Evolutionary conservation across 2,888 invertebrate genomes (phyloP).

Genomic region (Lamellibrachia columna): DNA sequence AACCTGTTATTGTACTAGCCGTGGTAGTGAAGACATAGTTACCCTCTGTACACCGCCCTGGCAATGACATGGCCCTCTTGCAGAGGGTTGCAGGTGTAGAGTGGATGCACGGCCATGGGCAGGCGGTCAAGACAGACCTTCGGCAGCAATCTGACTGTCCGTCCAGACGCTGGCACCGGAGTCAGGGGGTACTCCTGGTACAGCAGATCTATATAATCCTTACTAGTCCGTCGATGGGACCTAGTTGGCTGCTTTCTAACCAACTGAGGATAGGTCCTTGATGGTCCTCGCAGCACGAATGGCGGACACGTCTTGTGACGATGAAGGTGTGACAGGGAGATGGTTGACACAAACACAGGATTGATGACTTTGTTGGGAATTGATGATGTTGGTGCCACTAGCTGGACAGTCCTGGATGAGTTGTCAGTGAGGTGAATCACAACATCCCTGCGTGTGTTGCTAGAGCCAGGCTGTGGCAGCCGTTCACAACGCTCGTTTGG

Average conservation of each 20-base stretch:
- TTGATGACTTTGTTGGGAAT: background rate
- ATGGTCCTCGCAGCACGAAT: background rate
- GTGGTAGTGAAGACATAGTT: background rate
- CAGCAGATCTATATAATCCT: background rate
- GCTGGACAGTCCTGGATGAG: background rate
- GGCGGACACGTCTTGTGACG: background rate
- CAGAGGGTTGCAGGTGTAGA: background rate
- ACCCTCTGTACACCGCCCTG: constrained; percentile 13
- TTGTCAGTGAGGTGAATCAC: background rate
- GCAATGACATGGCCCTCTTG: constrained; percentile 21
- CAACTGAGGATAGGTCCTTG: background rate
- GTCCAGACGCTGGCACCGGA: background rate
- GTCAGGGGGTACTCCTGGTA: background rate
- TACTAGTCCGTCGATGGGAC: background rate
- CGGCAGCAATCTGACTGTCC: background rate
- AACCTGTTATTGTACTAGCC: background rate
- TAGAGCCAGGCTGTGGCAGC: background rate
- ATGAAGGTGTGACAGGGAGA: background rate
- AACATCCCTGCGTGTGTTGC: background rate
- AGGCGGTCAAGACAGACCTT: constrained; percentile 11
- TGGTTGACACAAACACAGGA: background rate
- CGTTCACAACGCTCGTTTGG: background rate
- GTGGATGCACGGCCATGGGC: background rate
- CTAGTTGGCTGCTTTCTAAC: background rate
- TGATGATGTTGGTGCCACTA: background rate